Evolutionary conservation across 2,888 invertebrate genomes (phyloP).

Genomic region (Hirtodrosophila trivittata): DNA sequence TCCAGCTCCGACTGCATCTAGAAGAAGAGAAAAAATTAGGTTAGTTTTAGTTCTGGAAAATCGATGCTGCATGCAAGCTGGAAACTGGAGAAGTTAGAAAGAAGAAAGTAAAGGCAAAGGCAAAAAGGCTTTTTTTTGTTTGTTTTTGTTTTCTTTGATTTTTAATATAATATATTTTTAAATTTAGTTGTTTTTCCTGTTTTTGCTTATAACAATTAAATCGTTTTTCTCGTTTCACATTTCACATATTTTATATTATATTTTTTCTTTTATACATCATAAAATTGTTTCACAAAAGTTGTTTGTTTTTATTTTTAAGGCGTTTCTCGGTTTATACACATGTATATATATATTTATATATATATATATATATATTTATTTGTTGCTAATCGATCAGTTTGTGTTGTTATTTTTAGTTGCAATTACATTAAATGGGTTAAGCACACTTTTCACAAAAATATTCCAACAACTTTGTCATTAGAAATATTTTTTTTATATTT

Average conservation of each 20-base stretch:
- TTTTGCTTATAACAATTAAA: conserved; percentile 72
- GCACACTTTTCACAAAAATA: conserved; percentile 62
- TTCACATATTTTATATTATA: conserved; percentile 36
- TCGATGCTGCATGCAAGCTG: conserved; percentile 18
- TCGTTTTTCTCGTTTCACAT: conserved; percentile 67
- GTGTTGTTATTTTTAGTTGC: conserved; percentile 32
- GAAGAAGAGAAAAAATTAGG: conserved; percentile 63
- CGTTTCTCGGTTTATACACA: conserved; percentile 65
- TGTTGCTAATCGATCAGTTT: conserved; percentile 46
- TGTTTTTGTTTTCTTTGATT: conserved; percentile 30
- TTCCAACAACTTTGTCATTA: conserved; percentile 49
- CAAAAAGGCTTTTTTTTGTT: conserved; percentile 11
- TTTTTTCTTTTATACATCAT: conserved; percentile 49
- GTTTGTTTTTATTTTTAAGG: conserved; percentile 52
- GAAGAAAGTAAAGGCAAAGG: conserved; percentile 27
- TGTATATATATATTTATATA: conserved; percentile 10
- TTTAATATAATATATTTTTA: conserved; percentile 63
- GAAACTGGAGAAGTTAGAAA: conserved; percentile 5
- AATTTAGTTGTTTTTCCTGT: conserved; percentile 60
- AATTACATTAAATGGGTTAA: conserved; percentile 52
- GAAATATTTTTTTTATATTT: conserved; percentile 36
- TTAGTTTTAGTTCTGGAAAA: conserved; percentile 48
- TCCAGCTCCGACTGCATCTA: conserved; percentile 46
- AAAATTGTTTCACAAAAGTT: conserved; percentile 77
- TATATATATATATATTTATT: conserved; percentile 20